Percentiles rank a stretch among this genome's conserved stretches.
phyloP scores from a whole-genome alignment of 2,888 invertebrate species.

The Mythimna lalbum region DNA sequence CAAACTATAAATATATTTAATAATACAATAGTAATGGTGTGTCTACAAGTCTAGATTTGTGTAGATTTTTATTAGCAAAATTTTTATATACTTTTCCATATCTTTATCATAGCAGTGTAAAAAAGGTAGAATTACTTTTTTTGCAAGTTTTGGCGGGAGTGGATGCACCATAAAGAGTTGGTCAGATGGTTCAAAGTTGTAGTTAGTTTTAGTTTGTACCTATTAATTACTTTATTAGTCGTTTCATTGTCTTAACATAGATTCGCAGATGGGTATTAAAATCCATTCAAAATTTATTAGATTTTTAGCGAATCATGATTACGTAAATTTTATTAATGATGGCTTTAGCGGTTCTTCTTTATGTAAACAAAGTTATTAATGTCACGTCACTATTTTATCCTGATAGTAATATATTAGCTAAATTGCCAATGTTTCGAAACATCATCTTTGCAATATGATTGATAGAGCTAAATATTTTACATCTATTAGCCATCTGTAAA shows the following conservation, averaged over 20 bases:
- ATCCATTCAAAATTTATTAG: conserved; percentile 18
- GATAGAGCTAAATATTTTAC: conserved; percentile 16
- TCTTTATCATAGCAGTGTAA: too few relatives aligned
- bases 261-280: conserved; percentile 12
- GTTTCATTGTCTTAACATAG: neutral
- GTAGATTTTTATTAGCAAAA: too few relatives aligned
- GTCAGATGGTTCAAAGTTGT: too few relatives aligned
- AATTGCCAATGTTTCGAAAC: neutral
- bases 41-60: too few relatives aligned
- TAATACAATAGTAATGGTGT: too few relatives aligned
- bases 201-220: too few relatives aligned
- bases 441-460: conserved; percentile 16
- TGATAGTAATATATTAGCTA: conserved; percentile 14
- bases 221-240: neutral
- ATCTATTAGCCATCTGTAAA: neutral
- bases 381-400: conserved; percentile 20
- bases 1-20: too few relatives aligned
- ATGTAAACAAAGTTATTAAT: conserved; percentile 41
- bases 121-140: too few relatives aligned
- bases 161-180: too few relatives aligned
- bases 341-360: conserved; percentile 38
- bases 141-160: too few relatives aligned
- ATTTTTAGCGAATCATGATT: conserved; percentile 21
- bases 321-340: conserved; percentile 28
- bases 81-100: too few relatives aligned